phyloP scores from a whole-genome alignment of 2,888 invertebrate genomes.

The Ormyrus nitidulus region DNA sequence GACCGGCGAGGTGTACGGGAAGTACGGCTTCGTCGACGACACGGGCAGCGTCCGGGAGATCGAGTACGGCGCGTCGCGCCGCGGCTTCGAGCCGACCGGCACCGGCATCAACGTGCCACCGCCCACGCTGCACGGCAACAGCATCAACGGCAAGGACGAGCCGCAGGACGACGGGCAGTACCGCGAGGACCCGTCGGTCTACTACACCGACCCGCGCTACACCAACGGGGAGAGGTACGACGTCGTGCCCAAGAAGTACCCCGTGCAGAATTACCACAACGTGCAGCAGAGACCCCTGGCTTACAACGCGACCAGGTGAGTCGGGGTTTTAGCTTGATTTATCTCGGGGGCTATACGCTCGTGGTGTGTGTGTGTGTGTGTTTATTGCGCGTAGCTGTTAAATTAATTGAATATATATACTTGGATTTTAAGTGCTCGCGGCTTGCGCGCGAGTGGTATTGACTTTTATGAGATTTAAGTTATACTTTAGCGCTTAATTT shows the following conservation, averaged over 20 bases:
- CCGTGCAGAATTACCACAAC: conserved; percentile 58
- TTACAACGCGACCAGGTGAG: conserved; percentile 58
- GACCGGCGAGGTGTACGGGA: conserved; percentile 89
- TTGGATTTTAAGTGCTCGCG: too few relatives aligned
- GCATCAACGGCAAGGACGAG: conserved; percentile 75
- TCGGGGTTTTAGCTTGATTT: too few relatives aligned
- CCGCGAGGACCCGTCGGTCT: conserved; percentile 88
- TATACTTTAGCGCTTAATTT: too few relatives aligned
- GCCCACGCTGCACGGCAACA: conserved; percentile 80
- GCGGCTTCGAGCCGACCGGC: conserved; percentile 90
- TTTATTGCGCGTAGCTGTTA: too few relatives aligned
- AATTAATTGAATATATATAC: too few relatives aligned
- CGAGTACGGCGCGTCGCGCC: conserved; percentile 87
- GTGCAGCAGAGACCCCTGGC: conserved; percentile 38
- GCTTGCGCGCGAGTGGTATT: too few relatives aligned
- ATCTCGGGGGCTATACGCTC: too few relatives aligned
- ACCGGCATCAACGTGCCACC: conserved; percentile 87
- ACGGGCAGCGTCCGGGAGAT: conserved; percentile 85
- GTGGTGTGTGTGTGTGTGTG: too few relatives aligned
- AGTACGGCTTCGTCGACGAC: conserved; percentile 92
- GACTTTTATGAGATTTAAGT: too few relatives aligned
- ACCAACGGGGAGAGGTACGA: conserved; percentile 74
- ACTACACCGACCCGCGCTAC: conserved; percentile 84
- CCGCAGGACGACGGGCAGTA: conserved; percentile 91
- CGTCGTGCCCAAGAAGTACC: conserved; percentile 69